Evolutionary conservation across 2,888 invertebrate genomes (phyloP).

Genomic region (Hemithea aestivaria): DNA sequence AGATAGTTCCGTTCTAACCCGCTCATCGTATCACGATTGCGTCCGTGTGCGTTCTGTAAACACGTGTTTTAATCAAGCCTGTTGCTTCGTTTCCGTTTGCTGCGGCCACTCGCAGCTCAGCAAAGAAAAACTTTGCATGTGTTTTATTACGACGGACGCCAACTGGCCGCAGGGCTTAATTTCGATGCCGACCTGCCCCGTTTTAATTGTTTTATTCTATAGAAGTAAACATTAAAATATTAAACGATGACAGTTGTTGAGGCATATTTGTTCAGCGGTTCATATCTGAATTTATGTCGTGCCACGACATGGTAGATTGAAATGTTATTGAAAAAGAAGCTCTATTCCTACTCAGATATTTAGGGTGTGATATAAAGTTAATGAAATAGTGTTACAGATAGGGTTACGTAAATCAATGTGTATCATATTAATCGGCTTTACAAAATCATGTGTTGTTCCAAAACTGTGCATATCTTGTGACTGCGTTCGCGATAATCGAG

Average conservation of each 20-base stretch:
- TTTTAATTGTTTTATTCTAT: constrained; percentile 66
- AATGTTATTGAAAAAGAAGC: too few species aligned
- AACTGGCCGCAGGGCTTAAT: constrained; percentile 67
- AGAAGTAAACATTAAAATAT: constrained; percentile 39
- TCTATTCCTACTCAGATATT: too few species aligned
- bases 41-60: constrained; percentile 74
- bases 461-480: constrained; percentile 40
- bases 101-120: constrained; percentile 63
- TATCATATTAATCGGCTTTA: constrained; percentile 19
- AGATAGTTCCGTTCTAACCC: constrained; percentile 16
- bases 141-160: constrained; percentile 77
- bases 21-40: constrained; percentile 45
- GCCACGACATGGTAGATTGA: too few species aligned
- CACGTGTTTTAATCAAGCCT: constrained; percentile 79
- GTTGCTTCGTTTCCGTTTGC: constrained; percentile 73
- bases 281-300: background rate
- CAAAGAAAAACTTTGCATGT: constrained; percentile 79
- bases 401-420: too few species aligned
- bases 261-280: constrained; percentile 12
- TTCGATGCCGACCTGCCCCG: constrained; percentile 60
- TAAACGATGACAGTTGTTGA: constrained; percentile 15
- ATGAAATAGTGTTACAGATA: too few species aligned
- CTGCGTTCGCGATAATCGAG: constrained; percentile 50
- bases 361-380: too few species aligned
- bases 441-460: constrained; percentile 32